Percentiles rank a stretch among this genome's conserved stretches.
Conservation (phyloP, 1,140 invertebrate genomes). For the Drosophila athabasca region DNA sequence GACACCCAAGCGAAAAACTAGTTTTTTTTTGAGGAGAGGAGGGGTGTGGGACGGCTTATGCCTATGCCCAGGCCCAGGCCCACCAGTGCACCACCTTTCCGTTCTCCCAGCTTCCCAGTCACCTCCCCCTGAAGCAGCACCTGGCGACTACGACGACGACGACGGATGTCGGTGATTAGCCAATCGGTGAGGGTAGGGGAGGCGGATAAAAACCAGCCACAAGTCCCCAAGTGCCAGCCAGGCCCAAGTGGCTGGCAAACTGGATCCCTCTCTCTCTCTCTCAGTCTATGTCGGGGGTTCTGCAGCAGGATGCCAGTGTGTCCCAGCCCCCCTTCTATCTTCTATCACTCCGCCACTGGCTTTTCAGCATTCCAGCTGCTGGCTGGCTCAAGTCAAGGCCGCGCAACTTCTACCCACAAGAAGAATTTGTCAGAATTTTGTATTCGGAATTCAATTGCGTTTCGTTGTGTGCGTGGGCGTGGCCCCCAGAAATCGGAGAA, state of each 20-base stretch:
- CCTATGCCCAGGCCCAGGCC: no score
- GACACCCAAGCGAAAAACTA: constrained; percentile 51
- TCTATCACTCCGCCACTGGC: no score
- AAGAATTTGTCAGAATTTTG: constrained; percentile 10
- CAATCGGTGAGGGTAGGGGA: constrained; percentile 48
- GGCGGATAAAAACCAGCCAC: constrained; percentile 33
- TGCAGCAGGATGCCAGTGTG: constrained; percentile 32
- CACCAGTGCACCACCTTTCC: not conserved
- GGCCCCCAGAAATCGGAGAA: no score
- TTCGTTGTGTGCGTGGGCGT: no score
- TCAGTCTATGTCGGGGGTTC: constrained; percentile 6
- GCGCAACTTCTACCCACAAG: constrained; percentile 18
- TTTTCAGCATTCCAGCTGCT: constrained; percentile 3
- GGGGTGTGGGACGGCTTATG: no score
- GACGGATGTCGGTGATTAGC: constrained; percentile 69
- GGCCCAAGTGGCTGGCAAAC: constrained; percentile 7
- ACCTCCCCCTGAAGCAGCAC: not conserved
- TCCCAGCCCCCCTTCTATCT: no score
- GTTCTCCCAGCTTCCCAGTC: not conserved
- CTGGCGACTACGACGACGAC: not conserved
- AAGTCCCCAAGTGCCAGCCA: not conserved
- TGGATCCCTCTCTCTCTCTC: constrained; percentile 14
- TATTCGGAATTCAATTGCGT: no score
- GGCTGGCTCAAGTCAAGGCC: constrained; percentile 36
- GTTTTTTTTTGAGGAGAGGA: constrained; percentile 31